Evolutionary conservation across 2,113 vertebrate genomes (phyloP).

Genomic region (Rallus limicola): DNA sequence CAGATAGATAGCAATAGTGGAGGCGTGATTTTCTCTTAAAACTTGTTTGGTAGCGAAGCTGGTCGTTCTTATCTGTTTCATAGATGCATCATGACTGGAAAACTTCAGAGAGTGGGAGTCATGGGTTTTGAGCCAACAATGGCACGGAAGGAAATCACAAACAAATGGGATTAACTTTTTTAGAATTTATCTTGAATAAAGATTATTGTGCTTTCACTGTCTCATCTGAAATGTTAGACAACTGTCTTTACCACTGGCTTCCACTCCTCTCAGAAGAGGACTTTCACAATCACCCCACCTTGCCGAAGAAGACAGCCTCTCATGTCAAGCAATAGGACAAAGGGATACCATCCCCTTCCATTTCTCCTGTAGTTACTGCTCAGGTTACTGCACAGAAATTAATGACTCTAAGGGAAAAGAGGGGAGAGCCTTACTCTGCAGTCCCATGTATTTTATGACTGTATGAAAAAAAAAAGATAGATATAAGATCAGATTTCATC

Average conservation of each 20-base stretch:
- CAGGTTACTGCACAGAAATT: not conserved
- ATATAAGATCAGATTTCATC: not conserved
- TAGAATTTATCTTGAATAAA: not conserved
- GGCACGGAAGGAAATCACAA: not conserved
- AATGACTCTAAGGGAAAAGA: not conserved
- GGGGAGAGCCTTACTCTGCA: not conserved
- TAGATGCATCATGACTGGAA: not conserved
- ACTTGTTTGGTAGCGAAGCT: not conserved
- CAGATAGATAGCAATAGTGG: not conserved
- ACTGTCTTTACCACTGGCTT: not conserved
- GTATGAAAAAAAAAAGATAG: not conserved
- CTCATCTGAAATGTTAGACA: not conserved
- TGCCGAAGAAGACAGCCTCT: not conserved
- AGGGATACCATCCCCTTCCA: not conserved
- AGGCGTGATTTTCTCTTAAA: not conserved
- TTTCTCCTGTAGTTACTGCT: not conserved
- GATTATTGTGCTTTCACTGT: not conserved
- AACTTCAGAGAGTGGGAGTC: not conserved
- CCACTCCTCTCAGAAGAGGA: not conserved
- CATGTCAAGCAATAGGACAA: not conserved
- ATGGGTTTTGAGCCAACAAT: rapidly evolving
- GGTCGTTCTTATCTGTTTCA: not conserved
- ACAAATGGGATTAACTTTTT: not conserved
- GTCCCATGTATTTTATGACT: not conserved
- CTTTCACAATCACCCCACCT: not conserved